Evolutionary conservation across 2,888 invertebrate genomes (phyloP).

Genomic region (Luffia ferchaultella): DNA sequence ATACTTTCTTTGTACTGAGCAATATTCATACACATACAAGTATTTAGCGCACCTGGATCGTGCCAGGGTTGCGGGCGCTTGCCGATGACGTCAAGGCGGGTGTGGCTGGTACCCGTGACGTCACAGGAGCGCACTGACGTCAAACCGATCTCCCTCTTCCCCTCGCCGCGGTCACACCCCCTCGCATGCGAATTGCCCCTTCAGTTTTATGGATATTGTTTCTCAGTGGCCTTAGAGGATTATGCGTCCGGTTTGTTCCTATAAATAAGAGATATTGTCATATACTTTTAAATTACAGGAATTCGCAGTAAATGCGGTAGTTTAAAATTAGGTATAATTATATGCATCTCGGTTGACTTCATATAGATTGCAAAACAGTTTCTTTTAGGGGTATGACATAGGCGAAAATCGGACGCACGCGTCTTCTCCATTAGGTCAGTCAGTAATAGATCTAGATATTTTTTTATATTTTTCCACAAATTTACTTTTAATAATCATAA

Average conservation of each 20-base stretch:
- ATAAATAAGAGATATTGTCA: background rate
- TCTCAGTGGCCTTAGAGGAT: constrained; percentile 16
- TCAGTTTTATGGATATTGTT: constrained; percentile 46
- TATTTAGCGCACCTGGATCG: background rate
- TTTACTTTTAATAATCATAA: no score
- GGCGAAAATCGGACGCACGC: no score
- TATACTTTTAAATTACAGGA: background rate
- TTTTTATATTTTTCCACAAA: no score
- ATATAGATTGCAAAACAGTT: no score
- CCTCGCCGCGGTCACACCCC: constrained; percentile 24
- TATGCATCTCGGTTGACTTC: no score
- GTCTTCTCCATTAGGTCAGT: no score
- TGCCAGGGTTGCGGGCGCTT: constrained; percentile 11
- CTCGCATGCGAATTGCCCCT: constrained; percentile 32
- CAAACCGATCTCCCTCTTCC: constrained; percentile 35
- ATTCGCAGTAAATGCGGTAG: no score
- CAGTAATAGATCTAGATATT: no score
- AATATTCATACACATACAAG: background rate
- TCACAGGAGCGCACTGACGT: constrained; percentile 60
- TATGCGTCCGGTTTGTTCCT: background rate
- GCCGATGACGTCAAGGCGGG: constrained; percentile 56
- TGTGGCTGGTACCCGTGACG: constrained; percentile 56
- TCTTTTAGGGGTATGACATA: no score
- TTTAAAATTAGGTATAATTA: no score
- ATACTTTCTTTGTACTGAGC: background rate